Conservation (phyloP, 2,888 invertebrate genomes). For the Noctua janthe region DNA sequence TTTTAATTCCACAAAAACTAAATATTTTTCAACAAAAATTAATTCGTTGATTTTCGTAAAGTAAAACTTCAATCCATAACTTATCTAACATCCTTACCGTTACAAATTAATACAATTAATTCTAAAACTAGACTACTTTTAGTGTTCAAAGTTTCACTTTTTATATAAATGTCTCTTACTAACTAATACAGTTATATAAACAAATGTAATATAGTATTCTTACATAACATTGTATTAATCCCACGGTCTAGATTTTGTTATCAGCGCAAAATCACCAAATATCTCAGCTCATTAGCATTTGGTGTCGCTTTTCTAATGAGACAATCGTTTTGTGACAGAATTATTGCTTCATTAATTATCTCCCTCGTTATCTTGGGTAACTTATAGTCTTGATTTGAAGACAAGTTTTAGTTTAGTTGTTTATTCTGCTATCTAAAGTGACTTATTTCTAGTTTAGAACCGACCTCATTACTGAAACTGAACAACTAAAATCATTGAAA, state of each 20-base stretch:
- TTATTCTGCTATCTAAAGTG: no score
- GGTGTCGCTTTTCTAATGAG: not conserved
- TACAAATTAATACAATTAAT: not conserved
- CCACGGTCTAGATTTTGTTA: constrained; percentile 16
- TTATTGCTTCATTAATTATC: not conserved
- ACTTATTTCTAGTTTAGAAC: no score
- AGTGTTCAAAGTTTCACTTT: not conserved
- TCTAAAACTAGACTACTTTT: not conserved
- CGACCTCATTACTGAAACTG: no score
- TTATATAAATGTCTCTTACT: not conserved
- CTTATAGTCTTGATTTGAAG: not conserved
- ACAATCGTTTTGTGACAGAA: not conserved
- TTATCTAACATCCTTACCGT: not conserved
- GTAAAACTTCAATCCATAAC: not conserved
- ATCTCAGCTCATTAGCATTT: constrained; percentile 34
- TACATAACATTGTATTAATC: not conserved
- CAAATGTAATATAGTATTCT: not conserved
- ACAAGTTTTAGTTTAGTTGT: no score
- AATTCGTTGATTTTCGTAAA: not conserved
- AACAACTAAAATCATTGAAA: no score
- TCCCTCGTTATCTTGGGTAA: not conserved
- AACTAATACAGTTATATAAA: not conserved
- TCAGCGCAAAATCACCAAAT: constrained; percentile 9
- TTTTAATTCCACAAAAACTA: no score
- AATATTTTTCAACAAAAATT: no score